Conservation (phyloP, 2,797 vertebrate genomes). For the Odontamblyopus rebecca region DNA sequence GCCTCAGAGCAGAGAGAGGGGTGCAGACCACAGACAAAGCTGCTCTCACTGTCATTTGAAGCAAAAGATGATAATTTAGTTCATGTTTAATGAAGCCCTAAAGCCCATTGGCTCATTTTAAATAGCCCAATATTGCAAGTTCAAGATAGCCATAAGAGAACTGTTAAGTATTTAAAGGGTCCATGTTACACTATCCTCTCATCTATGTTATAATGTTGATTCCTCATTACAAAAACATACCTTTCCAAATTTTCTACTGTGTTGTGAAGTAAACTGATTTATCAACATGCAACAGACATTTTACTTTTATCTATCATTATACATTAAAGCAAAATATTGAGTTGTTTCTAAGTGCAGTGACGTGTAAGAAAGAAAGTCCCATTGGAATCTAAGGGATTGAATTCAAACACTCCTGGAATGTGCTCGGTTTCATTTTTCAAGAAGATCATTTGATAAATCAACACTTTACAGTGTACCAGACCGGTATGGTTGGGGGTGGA, state of each 20-base stretch:
- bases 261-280: background rate
- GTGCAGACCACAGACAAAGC: background rate
- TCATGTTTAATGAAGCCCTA: background rate
- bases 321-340: background rate
- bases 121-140: background rate
- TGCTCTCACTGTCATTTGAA: background rate
- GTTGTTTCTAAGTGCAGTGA: conserved; percentile 8
- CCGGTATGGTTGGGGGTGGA: background rate
- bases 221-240: no score
- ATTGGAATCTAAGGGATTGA: background rate
- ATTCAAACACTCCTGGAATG: conserved; percentile 6
- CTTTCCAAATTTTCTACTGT: no score
- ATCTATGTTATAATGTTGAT: no score
- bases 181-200: no score
- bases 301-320: background rate
- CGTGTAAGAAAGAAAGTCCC: background rate
- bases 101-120: background rate
- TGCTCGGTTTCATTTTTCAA: conserved; percentile 9
- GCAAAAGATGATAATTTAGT: conserved; percentile 1
- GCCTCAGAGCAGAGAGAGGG: background rate
- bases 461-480: conserved; percentile 1
- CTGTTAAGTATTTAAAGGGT: background rate
- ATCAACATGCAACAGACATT: background rate
- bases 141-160: background rate
- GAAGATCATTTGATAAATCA: conserved; percentile 13